Percentiles rank a stretch among this genome's conserved stretches.
These are phyloP conservation scores for Gymnocheta viridis DNA, from an alignment of 2,888 invertebrate genomes.

Conservation along the genomic window DNA sequence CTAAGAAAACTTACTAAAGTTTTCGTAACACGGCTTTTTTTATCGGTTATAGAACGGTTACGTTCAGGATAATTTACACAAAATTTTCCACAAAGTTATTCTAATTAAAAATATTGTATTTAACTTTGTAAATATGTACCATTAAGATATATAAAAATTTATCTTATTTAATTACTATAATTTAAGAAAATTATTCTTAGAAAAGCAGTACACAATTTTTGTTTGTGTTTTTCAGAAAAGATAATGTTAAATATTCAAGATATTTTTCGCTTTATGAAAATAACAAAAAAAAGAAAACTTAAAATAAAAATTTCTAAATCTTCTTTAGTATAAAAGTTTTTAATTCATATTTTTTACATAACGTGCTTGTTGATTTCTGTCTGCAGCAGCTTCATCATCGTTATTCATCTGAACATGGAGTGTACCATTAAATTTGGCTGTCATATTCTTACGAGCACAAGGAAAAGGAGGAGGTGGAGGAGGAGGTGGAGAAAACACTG, in stretches of 20 bases:
- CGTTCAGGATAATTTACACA: no score
- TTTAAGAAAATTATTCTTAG: no score
- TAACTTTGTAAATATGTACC: no score
- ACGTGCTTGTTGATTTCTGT: slow-evolving; percentile 40
- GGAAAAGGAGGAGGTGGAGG: not conserved
- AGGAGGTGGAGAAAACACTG: no score
- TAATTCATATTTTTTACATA: not conserved
- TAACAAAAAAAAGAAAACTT: not conserved
- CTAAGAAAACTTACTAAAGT: no score
- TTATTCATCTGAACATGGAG: slow-evolving; percentile 18
- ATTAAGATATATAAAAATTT: no score
- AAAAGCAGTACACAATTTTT: no score
- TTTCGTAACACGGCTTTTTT: no score
- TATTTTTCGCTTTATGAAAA: not conserved
- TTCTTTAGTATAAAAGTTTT: not conserved
- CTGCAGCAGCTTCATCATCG: slow-evolving; percentile 54
- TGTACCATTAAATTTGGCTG: slow-evolving; percentile 27
- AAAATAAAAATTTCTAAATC: not conserved
- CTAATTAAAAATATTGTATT: no score
- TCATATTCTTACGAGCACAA: slow-evolving; percentile 19
- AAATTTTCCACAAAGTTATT: no score
- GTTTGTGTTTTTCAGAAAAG: not conserved
- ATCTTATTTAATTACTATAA: no score
- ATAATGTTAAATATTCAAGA: not conserved
- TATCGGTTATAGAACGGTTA: no score